phyloP scores from a whole-genome alignment of 2,888 invertebrate genomes.

The Lasioglossum vierecki region DNA sequence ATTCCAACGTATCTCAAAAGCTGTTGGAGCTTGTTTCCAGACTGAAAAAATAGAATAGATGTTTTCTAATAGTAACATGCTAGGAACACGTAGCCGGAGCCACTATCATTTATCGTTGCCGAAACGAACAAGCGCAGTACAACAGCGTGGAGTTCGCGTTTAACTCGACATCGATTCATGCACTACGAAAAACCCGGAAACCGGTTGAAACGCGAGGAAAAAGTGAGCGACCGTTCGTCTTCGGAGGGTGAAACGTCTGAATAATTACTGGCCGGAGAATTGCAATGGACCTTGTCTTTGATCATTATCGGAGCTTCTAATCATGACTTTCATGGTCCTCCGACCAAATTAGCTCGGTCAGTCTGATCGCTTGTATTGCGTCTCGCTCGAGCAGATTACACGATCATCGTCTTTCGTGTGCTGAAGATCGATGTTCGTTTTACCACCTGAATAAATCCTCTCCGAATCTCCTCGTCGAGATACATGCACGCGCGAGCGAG shows the following conservation, averaged over 20 bases:
- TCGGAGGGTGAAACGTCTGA: not conserved
- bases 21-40: too few species aligned
- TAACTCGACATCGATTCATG: not conserved
- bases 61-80: too few species aligned
- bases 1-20: not conserved
- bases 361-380: not conserved
- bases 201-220: not conserved
- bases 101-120: not conserved
- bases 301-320: not conserved
- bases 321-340: not conserved
- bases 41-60: not conserved
- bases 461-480: not conserved
- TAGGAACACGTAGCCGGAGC: too few species aligned
- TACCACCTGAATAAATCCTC: not conserved
- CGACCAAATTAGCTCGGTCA: not conserved
- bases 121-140: not conserved
- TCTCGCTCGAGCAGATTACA: not conserved
- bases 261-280: not conserved
- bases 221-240: not conserved
- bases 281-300: not conserved
- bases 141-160: too few species aligned
- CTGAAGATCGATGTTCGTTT: conserved; percentile 9
- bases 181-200: not conserved
- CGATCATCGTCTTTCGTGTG: not conserved
- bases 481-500: not conserved